Conservation (phyloP, 2,888 invertebrate species). For the Neoaliturus tenellus region DNA sequence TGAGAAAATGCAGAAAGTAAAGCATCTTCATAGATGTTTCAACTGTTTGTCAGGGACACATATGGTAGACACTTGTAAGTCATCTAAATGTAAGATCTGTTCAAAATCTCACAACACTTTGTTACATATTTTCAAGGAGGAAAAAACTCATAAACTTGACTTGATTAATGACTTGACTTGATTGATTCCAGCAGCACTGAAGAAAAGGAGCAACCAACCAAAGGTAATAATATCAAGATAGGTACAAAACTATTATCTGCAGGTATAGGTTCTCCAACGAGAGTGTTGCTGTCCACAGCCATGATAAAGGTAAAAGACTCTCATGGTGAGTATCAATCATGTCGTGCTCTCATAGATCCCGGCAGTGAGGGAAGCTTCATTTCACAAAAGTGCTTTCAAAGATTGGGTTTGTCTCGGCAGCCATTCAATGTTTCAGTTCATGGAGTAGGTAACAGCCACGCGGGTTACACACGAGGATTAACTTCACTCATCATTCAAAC, state of each 20-base stretch:
- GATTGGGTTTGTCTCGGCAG: background rate
- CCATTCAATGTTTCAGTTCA: background rate
- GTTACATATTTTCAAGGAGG: background rate
- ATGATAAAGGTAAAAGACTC: background rate
- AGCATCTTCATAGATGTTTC: background rate
- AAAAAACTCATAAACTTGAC: background rate
- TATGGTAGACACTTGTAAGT: background rate
- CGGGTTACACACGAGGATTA: slow-evolving; percentile 23
- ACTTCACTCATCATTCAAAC: background rate
- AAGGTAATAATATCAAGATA: background rate
- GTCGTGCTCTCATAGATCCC: background rate
- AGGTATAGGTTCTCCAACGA: background rate
- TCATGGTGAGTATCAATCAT: background rate
- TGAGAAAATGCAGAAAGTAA: background rate
- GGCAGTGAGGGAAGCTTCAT: slow-evolving; percentile 16
- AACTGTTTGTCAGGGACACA: background rate
- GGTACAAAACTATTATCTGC: background rate
- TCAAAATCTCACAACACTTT: background rate
- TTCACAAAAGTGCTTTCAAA: background rate
- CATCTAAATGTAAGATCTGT: background rate
- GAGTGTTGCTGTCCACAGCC: background rate
- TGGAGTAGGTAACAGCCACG: slow-evolving; percentile 10
- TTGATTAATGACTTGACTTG: background rate
- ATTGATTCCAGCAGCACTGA: background rate
- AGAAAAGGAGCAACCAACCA: background rate